Evolutionary conservation across 1,140 invertebrate species (phyloP).

Genomic region (Conus ventricosus): DNA sequence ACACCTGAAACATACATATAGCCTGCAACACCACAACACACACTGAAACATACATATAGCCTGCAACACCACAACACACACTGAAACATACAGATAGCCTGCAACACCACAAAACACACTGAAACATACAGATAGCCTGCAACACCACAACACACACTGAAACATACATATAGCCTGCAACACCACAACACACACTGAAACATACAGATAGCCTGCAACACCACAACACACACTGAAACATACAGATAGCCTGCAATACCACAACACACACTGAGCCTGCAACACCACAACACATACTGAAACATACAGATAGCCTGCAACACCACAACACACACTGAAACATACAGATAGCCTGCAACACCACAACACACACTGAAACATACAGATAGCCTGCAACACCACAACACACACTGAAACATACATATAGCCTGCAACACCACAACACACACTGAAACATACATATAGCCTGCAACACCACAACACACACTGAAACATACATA

Average conservation of each 20-base stretch:
- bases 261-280: constrained; percentile 45
- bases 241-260: background rate
- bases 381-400: background rate
- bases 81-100: background rate
- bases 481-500: background rate
- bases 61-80: background rate
- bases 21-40: background rate
- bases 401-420: background rate
- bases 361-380: background rate
- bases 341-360: constrained; percentile 62
- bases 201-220: background rate
- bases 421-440: constrained; percentile 58
- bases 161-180: no score
- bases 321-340: background rate
- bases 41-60: no score
- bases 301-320: background rate
- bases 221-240: background rate
- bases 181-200: background rate
- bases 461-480: background rate
- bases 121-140: no score
- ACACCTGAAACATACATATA: no score
- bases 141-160: no score
- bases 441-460: background rate
- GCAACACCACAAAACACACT: background rate
- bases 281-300: constrained; percentile 32